Base-by-base conservation (phyloP, 2,888 invertebrate species). In the Sicus ferrugineus region DNA sequence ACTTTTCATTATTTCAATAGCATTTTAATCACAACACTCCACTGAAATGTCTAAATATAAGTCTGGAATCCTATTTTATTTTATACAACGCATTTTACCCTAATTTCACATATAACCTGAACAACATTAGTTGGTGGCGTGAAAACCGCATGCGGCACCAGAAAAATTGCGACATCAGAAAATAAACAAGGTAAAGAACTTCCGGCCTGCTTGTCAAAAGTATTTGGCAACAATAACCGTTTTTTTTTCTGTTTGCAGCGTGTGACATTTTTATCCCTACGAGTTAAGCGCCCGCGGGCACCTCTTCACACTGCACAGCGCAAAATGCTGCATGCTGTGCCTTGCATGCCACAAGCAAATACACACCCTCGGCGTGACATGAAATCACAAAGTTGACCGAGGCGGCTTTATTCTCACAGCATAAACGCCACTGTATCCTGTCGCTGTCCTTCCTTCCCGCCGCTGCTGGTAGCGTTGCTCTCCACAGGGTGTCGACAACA, bases 401-500 rank as follows among this genome's bases (percentile, higher is more conserved):
- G 7, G 3, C 63, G 7, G 30, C 21, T 46, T 7, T 42, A 7
- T 26, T 62, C 2, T 26, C 28, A 26, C n/a, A 46, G 28, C 26
- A 5, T n/a, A 31, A 5, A 7, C 31, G 19, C 30, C 61, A 42
- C 23, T 52, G 3, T 14, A 5, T 19, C 26, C 42, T 42, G 16
- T 54, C 54, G 26, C 54, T 54, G 9, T 28, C 23, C 50, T 50
- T n/a, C 5, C 23, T n/a, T 9, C 50, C 54, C 26, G 3, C 26
- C 0, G 26, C 54, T 1, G 16, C 26, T n/a, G 21, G 52, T 4
- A 26, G 52, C 11, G 23, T 31, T 7, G 50, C 30, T 30, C 63
- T 19, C 72, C 61, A 67, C 67, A 72, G 76, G 74, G 76, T 76
- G 76, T 76, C 74, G 75, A 75, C 76, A 74, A 69, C 73, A 73